Evolutionary conservation across 2,888 invertebrate genomes (phyloP), one percentile per base, ranked within the genome.

Genomic region (Drosophila algonquin): DNA sequence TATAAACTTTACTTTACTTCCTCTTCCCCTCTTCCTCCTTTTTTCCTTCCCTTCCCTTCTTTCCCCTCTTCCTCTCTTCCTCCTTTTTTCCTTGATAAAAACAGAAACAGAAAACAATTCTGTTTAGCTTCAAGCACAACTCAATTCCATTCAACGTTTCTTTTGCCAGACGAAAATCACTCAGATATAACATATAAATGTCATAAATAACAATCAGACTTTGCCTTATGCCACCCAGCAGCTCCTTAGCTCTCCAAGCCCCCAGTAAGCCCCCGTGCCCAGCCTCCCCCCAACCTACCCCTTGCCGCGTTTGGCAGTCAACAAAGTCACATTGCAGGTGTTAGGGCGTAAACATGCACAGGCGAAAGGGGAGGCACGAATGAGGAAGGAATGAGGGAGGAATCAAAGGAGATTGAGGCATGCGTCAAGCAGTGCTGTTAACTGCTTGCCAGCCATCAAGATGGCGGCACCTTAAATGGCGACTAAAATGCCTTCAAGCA

Each of bases 261-360:
- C 9, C 24, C 55, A 16, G 7, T 4, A 3, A 48, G 8, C 21
- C n/a, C n/a, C n/a, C 10, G 10, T 1, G 62, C 55, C 30, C n/a
- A n/a, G n/a, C n/a, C n/a, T n/a, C n/a, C n/a, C n/a, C 8, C 7
- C 8, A 2, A 2, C 10, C 18, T 1, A 58, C 55, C 52, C 59
- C 51, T 35, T 14, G 35, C 46, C 64, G 21, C 52, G 47, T 50
- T 67, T 50, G 35, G 40, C 67, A 58, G 52, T 67, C 70, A 63
- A 77, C 69, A 74, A 58, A 68, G 63, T 55, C 62, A 40, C 14
- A 55, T 73, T 75, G 70, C 67, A 87, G 78, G 82, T 82, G 78
- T 76, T 58, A 67, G 76, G 65, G 61, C 69, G 77, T 77, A 64
- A 80, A 79, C 65, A 56, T 32, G 67, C 63, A 71, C 68, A 58